phyloP scores from a whole-genome alignment of 2,113 vertebrate genomes.

The Eretmochelys imbricata region DNA sequence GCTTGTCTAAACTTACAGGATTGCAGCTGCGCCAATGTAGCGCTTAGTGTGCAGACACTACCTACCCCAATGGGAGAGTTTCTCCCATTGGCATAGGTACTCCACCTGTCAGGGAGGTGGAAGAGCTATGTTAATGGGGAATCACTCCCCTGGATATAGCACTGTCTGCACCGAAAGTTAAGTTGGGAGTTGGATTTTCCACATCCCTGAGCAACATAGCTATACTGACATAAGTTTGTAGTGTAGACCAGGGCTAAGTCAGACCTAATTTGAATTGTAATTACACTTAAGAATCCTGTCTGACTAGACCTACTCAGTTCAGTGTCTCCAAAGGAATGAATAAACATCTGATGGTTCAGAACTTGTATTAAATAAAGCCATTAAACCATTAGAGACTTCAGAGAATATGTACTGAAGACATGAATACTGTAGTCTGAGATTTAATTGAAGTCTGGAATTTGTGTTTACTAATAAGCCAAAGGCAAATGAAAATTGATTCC shows the following conservation, averaged over 20 bases:
- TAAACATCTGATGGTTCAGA: background rate
- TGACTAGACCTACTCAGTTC: slow-evolving; percentile 8
- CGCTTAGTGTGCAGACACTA: background rate
- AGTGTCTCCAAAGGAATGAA: background rate
- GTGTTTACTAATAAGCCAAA: background rate
- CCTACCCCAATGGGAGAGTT: background rate
- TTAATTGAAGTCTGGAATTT: background rate
- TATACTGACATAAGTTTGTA: background rate
- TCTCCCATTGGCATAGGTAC: background rate
- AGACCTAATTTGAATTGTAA: background rate
- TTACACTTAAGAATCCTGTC: slow-evolving; percentile 44
- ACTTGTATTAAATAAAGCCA: background rate
- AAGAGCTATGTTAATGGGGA: background rate
- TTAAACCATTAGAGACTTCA: background rate
- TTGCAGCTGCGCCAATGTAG: background rate
- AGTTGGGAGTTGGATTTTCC: too few species aligned
- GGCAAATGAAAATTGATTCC: background rate
- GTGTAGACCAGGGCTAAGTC: background rate
- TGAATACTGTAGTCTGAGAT: background rate
- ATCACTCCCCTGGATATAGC: background rate
- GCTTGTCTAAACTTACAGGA: background rate
- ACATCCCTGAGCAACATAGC: background rate
- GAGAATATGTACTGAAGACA: background rate
- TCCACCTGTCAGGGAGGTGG: background rate
- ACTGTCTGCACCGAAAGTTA: background rate